Conservation (phyloP, 2,797 vertebrate species). For the Carcharodon carcharias region DNA sequence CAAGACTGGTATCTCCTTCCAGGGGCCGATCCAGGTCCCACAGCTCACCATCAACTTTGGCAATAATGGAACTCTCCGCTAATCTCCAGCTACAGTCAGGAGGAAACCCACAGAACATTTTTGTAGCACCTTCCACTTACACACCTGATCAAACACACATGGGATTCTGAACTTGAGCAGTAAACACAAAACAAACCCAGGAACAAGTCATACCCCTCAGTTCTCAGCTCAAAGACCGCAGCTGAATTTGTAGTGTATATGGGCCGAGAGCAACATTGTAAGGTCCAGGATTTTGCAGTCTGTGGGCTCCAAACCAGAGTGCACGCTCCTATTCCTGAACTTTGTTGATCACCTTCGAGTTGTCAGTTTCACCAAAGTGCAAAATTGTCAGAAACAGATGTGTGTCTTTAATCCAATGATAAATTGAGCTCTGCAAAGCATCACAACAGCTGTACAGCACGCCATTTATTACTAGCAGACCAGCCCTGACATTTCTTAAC, state of each 20-base stretch:
- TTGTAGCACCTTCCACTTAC: neutral
- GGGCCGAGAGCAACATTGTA: neutral
- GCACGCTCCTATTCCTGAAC: neutral
- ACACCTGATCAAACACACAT: neutral
- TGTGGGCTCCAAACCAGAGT: neutral
- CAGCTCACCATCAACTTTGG: constrained; percentile 73
- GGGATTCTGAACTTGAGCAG: neutral
- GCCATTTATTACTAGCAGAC: neutral
- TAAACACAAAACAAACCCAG: neutral
- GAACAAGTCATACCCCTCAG: neutral
- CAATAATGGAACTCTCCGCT: constrained; percentile 74
- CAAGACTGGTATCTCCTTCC: constrained; percentile 69
- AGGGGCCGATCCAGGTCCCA: constrained; percentile 88
- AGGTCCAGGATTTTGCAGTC: neutral
- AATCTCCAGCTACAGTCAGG: constrained; percentile 60
- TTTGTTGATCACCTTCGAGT: neutral
- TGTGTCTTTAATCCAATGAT: neutral
- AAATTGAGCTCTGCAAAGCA: neutral
- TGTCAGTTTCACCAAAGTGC: neutral
- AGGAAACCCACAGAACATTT: constrained; percentile 38
- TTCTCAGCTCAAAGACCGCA: neutral
- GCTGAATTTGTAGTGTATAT: neutral
- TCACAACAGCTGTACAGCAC: neutral
- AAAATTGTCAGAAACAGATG: neutral
- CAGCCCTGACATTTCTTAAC: too few species aligned